Conservation (phyloP, 2,888 invertebrate genomes). For the Eupithecia inturbata region DNA sequence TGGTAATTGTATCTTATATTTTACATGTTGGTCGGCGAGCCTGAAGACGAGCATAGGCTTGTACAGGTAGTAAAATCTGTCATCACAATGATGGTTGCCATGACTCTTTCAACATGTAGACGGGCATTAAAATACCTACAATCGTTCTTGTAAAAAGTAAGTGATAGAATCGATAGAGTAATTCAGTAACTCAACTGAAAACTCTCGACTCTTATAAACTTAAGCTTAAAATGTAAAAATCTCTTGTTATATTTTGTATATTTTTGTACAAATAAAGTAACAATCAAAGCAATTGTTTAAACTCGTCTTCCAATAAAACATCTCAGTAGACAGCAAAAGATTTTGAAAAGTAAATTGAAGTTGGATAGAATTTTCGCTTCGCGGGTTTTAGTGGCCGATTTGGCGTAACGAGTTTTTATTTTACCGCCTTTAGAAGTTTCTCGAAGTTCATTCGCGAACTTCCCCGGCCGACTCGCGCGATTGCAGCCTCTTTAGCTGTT, state of each 20-base stretch:
- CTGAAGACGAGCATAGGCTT: no score
- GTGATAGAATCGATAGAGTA: no score
- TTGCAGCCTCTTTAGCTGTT: constrained; percentile 53
- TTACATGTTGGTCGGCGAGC: no score
- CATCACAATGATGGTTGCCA: no score
- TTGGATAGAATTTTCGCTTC: constrained; percentile 82
- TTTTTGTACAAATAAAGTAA: not conserved
- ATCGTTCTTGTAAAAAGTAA: no score
- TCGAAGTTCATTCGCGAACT: constrained; percentile 63
- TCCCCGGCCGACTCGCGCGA: constrained; percentile 51
- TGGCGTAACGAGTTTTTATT: constrained; percentile 78
- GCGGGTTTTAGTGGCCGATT: constrained; percentile 82
- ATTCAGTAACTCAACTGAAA: not conserved
- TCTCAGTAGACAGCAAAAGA: constrained; percentile 71
- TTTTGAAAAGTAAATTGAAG: constrained; percentile 83
- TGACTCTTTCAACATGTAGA: no score
- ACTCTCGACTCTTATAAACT: not conserved
- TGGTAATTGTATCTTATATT: no score
- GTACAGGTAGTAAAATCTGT: no score
- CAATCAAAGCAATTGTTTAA: constrained; percentile 6
- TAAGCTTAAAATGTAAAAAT: no score
- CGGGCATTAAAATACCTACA: no score
- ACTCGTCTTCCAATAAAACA: constrained; percentile 59
- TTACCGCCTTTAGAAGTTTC: constrained; percentile 77
- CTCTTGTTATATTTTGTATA: no score